phyloP scores from a whole-genome alignment of 2,113 vertebrate species.

The Sinocyclocheilus grahami region DNA sequence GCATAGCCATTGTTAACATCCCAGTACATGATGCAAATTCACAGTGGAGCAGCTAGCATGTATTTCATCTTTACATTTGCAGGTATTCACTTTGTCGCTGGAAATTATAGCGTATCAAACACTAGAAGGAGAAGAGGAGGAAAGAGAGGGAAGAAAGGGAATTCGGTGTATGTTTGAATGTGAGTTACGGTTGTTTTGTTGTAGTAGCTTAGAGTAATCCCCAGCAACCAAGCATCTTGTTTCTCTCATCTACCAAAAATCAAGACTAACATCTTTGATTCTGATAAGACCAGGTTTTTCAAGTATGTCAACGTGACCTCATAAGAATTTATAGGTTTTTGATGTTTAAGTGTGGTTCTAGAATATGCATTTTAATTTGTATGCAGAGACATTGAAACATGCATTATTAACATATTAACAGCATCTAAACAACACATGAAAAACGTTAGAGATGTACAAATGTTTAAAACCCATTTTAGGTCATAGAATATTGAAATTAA shows the following conservation, averaged over 20 bases:
- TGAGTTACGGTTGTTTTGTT: not conserved
- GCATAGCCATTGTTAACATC: conserved; percentile 13
- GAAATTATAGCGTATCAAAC: not conserved
- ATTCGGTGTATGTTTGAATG: not conserved
- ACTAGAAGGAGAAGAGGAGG: not conserved
- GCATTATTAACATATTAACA: not conserved
- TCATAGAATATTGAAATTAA: not conserved
- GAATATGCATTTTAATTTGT: not conserved
- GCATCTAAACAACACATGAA: not conserved
- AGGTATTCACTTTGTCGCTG: not conserved
- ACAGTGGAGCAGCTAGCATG: not conserved
- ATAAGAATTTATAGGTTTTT: not conserved
- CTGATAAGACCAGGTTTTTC: not conserved
- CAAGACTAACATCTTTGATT: not conserved
- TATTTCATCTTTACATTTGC: not conserved
- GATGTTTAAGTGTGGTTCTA: not conserved
- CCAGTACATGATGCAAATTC: conserved; percentile 2
- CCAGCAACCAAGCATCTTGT: not conserved
- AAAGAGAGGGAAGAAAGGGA: not conserved
- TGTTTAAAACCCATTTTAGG: too few species aligned
- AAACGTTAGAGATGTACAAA: not conserved
- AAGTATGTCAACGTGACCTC: not conserved
- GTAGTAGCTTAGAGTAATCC: conserved; percentile 1
- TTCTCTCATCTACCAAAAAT: not conserved
- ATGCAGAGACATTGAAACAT: too few species aligned